A percentile compares a stretch with the other conserved stretches of the same genome.
Conservation (phyloP, 1,140 invertebrate species). For the Penaeus chinensis region DNA sequence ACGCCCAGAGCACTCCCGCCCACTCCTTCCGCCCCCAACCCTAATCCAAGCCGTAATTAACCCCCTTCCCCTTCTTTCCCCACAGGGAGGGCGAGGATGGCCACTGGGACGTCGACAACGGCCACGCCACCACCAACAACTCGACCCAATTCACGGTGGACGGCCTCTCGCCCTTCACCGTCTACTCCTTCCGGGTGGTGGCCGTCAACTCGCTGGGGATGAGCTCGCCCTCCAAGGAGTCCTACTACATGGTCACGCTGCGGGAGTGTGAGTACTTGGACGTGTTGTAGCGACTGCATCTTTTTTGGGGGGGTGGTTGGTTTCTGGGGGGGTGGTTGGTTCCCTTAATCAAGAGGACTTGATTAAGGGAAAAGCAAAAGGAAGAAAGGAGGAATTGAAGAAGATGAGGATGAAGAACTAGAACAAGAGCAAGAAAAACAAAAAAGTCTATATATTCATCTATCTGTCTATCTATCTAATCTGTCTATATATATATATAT, state of each 20-base stretch:
- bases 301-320: too few species aligned
- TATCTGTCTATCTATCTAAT: too few species aligned
- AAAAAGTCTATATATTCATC: too few species aligned
- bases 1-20: too few species aligned
- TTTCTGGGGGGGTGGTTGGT: too few species aligned
- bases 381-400: too few species aligned
- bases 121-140: conserved; percentile 77
- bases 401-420: too few species aligned
- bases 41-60: background rate
- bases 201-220: conserved; percentile 79
- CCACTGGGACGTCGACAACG: conserved; percentile 66
- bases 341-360: too few species aligned
- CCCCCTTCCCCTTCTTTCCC: background rate
- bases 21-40: background rate
- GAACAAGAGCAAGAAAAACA: too few species aligned
- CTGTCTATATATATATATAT: too few species aligned
- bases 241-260: conserved; percentile 82
- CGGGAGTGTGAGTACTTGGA: conserved; percentile 74
- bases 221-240: conserved; percentile 78
- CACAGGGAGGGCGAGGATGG: conserved; percentile 70
- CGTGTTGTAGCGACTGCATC: too few species aligned
- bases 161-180: conserved; percentile 78
- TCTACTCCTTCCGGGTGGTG: conserved; percentile 80
- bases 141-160: conserved; percentile 73
- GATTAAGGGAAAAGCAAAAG: too few species aligned